Evolutionary conservation across 2,113 vertebrate species (phyloP).

Genomic region (Monopterus albus): DNA sequence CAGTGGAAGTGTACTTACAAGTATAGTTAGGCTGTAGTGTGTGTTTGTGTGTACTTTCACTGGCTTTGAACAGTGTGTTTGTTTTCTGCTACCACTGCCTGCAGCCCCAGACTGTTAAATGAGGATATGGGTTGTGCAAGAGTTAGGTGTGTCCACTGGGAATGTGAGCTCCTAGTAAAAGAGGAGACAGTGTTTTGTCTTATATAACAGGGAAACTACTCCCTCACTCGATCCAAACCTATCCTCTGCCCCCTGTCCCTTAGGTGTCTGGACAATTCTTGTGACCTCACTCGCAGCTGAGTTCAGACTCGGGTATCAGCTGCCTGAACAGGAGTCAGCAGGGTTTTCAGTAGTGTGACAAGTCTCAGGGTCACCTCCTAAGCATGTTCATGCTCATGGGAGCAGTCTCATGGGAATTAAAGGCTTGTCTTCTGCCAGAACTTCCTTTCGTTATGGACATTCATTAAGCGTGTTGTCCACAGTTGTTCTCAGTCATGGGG

Average conservation of each 20-base stretch:
- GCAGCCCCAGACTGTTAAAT: constrained; percentile 62
- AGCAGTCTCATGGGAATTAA: too few species aligned
- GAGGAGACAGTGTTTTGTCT: constrained; percentile 31
- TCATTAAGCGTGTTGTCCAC: too few species aligned
- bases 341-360: too few species aligned
- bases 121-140: constrained; percentile 24
- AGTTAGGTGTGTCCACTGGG: constrained; percentile 28
- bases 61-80: constrained; percentile 20
- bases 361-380: too few species aligned
- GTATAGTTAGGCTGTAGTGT: constrained; percentile 8
- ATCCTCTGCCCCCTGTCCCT: background rate
- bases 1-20: constrained; percentile 14
- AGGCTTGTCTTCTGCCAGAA: too few species aligned
- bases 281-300: constrained; percentile 14
- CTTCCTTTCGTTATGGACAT: too few species aligned
- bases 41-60: constrained; percentile 18
- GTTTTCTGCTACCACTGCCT: constrained; percentile 25
- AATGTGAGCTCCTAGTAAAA: constrained; percentile 27
- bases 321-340: background rate
- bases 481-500: too few species aligned
- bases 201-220: constrained; percentile 4
- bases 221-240: background rate
- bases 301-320: background rate
- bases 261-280: constrained; percentile 2
- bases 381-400: too few species aligned